Base-by-base conservation (phyloP, 2,888 invertebrate genomes). In the Cotesia congregata region DNA sequence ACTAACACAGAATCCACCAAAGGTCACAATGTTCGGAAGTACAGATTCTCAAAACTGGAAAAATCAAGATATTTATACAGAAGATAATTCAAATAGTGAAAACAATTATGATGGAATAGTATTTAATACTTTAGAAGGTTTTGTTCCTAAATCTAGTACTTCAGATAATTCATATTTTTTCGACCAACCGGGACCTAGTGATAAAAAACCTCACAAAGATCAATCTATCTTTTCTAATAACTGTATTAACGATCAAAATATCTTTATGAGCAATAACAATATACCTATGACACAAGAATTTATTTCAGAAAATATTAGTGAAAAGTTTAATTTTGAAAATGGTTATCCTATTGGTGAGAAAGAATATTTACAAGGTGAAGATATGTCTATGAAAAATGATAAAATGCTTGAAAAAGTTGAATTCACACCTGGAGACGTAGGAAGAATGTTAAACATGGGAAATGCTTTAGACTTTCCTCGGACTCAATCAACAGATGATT, bases 401-500 rank as follows among this genome's bases (percentile, higher is more conserved):
- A 80, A 87, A 6, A 83, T 85, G 5, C 84, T 90, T 68, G 90
- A 90, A 81, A 90, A 89, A 77, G 87, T 90, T 5, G 90, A 90
- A 72, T 88, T 89, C 4, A 88, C 86, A 1, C 87, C 89, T 0
- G 89, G 88, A 50, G 89, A 90, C 74, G 90, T 90, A 65, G 90
- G 90, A 50, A 88, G 90, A 79, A 86, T 89, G 88, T 80, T 89
- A 67, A 89, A 89, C 80, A 88, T 86, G 73, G 89, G 88, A 6
- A 89, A 88, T 77, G 89, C 88, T 3, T 80, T 89, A 12, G 89
- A 88, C 40, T 88, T 86, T 9, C 88, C 88, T 0, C 83, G 88
- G n/a, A 88, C 88, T 77, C 88, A 89, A 80, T 88, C 91, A 12
- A 90, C 90, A 83, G 91, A 91, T 84, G 91, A 91, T 80, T 84